A percentile compares a stretch with the other conserved stretches of the same genome.
phyloP scores from a whole-genome alignment of 2,797 vertebrate species.

The Margarornis squamiger region DNA sequence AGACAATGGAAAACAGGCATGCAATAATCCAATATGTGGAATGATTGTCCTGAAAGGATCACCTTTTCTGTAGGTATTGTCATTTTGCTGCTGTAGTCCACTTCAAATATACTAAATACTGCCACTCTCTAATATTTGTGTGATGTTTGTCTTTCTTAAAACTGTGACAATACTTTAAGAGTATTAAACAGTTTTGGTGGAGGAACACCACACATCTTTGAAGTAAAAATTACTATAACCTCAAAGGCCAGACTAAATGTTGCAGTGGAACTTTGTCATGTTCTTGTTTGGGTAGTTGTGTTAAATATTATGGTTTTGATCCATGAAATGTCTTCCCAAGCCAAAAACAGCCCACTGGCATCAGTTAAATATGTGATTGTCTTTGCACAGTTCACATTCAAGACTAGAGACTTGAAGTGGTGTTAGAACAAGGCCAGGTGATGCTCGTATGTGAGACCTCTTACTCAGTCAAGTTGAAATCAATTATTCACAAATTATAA shows the following conservation, averaged over 20 bases:
- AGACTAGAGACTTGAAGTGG: neutral
- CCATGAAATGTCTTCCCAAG: neutral
- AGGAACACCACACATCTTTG: neutral
- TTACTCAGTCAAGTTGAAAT: neutral
- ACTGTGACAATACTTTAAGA: neutral
- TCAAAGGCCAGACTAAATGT: neutral
- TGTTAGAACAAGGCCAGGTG: neutral
- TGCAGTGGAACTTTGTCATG: neutral
- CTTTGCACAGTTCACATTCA: neutral
- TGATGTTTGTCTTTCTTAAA: neutral
- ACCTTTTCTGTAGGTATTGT: neutral
- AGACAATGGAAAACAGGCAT: neutral
- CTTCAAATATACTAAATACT: neutral
- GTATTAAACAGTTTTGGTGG: neutral
- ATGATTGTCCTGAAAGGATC: neutral
- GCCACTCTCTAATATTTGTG: neutral
- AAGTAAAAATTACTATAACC: neutral
- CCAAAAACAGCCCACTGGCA: neutral
- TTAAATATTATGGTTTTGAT: neutral
- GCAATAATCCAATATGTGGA: neutral
- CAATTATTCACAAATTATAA: neutral
- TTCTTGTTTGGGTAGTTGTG: neutral
- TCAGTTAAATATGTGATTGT: neutral
- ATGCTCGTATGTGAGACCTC: accelerated
- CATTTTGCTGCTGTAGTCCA: neutral